phyloP scores from a whole-genome alignment of 2,113 vertebrate genomes.

The Empidonax alnorum region DNA sequence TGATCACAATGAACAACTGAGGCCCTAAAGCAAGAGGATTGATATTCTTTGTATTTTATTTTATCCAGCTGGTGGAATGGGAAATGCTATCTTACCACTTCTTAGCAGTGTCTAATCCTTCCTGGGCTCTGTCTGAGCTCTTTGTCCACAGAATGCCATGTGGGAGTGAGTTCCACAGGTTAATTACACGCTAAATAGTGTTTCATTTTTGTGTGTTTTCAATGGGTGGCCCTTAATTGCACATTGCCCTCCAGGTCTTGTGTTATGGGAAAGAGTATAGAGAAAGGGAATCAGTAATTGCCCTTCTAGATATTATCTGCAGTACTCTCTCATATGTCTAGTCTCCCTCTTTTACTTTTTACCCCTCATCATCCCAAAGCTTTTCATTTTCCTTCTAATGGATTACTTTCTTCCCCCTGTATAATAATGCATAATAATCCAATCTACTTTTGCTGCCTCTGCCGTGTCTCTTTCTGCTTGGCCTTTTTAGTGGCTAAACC shows the following conservation, averaged over 20 bases:
- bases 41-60: constrained; percentile 58
- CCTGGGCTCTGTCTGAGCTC: background rate
- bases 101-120: constrained; percentile 34
- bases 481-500: constrained; percentile 30
- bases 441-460: constrained; percentile 18
- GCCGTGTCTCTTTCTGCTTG: constrained; percentile 2
- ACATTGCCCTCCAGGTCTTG: constrained; percentile 29
- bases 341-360: constrained; percentile 26
- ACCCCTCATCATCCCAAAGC: constrained; percentile 2
- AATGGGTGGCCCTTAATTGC: constrained; percentile 51
- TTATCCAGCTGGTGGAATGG: constrained; percentile 22
- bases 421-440: constrained; percentile 9
- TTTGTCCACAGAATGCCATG: constrained; percentile 42
- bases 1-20: constrained; percentile 60
- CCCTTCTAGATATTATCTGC: constrained; percentile 31
- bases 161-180: constrained; percentile 52
- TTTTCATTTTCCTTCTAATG: constrained; percentile 47
- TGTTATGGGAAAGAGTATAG: constrained; percentile 22
- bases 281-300: constrained; percentile 47
- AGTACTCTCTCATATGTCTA: background rate
- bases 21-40: constrained; percentile 35
- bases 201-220: constrained; percentile 47
- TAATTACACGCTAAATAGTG: constrained; percentile 47
- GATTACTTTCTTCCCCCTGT: constrained; percentile 15
- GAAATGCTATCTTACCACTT: constrained; percentile 29